These are phyloP conservation scores for Phocides pigmalion DNA, from an alignment of 1,140 invertebrate genomes.

Conservation along the genomic window DNA sequence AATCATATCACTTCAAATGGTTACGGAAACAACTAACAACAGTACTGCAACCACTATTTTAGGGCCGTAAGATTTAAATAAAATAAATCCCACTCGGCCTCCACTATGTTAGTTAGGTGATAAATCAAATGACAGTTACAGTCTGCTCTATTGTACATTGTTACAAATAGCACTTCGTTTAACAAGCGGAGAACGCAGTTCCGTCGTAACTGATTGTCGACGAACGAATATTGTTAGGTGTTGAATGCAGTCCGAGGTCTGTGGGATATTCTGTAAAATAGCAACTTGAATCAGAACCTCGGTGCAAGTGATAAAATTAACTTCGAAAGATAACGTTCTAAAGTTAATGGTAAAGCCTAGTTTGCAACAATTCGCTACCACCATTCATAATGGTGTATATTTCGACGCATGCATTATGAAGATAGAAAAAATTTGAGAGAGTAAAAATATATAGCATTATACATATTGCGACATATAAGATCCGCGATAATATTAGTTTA, in stretches of 20 bases:
- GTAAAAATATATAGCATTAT: too few species aligned
- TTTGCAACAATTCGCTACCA: too few species aligned
- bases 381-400: too few species aligned
- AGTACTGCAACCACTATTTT: not conserved
- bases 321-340: too few species aligned
- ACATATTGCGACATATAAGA: too few species aligned
- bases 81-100: conserved; percentile 22
- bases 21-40: not conserved
- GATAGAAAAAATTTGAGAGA: too few species aligned
- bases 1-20: not conserved
- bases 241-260: not conserved
- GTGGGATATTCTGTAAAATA: not conserved
- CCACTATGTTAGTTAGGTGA: conserved; percentile 22
- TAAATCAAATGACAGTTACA: conserved; percentile 29
- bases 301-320: too few species aligned
- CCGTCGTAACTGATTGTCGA: conserved; percentile 53
- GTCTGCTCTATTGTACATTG: conserved; percentile 40
- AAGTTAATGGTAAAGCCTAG: too few species aligned
- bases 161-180: conserved; percentile 58
- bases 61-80: not conserved
- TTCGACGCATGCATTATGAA: too few species aligned
- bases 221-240: conserved; percentile 30
- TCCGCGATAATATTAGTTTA: too few species aligned
- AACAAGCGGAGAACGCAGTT: conserved; percentile 54
- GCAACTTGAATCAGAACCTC: too few species aligned